A percentile compares a stretch with the other conserved stretches of the same genome.
Conservation (phyloP, 1,140 invertebrate species). For the Hydropsyche tenuis region DNA sequence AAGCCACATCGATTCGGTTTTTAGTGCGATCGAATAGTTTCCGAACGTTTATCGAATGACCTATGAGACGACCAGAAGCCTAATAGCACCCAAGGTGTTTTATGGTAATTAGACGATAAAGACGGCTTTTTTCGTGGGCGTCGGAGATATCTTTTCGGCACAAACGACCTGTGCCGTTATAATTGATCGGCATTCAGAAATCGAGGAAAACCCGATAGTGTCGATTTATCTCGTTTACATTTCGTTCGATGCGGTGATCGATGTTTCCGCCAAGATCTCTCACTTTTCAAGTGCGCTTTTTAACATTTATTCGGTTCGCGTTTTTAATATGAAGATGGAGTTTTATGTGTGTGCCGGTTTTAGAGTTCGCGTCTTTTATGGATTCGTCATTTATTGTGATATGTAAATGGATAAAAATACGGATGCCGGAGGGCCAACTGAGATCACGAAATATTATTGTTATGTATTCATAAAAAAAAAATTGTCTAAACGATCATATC, state of each 20-base stretch:
- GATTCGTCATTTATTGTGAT: too few species aligned
- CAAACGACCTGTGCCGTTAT: conserved; percentile 16
- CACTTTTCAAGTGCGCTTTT: background rate
- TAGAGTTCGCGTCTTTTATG: background rate
- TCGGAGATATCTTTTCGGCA: conserved; percentile 14
- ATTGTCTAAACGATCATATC: conserved; percentile 23
- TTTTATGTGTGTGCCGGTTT: conserved; percentile 5
- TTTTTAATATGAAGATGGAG: background rate
- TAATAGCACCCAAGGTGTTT: conserved; percentile 23
- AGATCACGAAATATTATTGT: too few species aligned
- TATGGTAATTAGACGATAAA: conserved; percentile 34
- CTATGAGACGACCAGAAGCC: conserved; percentile 10
- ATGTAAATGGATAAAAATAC: too few species aligned
- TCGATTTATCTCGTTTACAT: background rate
- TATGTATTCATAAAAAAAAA: background rate
- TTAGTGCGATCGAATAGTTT: background rate
- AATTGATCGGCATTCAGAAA: conserved; percentile 29
- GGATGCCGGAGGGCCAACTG: too few species aligned
- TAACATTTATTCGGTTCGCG: too few species aligned
- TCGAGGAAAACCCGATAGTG: background rate
- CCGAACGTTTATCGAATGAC: background rate
- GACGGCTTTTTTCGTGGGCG: conserved; percentile 20
- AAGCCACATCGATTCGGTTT: conserved; percentile 4
- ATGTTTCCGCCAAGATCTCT: background rate
- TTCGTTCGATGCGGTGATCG: background rate